Base-by-base conservation (phyloP, 2,113 vertebrate genomes). In the Mystacornis crossleyi region DNA sequence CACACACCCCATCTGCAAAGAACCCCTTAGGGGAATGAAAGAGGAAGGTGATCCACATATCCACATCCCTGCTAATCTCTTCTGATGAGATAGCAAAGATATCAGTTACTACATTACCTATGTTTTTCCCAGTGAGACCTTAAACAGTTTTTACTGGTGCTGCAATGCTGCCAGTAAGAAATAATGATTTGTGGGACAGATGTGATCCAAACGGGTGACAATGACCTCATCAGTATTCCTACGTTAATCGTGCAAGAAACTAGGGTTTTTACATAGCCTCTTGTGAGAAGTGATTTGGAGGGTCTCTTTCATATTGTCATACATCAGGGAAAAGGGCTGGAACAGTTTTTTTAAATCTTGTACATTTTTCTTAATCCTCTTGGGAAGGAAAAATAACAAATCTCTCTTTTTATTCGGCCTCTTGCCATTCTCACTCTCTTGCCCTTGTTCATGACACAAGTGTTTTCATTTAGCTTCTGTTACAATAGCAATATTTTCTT, bases 391-490 rank as follows among this genome's bases (percentile, higher is more conserved):
- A 72, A 77, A 78, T 93, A 92, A 80, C 82, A 94, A 81, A 93
- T 95, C 64, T 94, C 71, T 64, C 26, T 83, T 69, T 89, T 93
- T 78, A 43, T 75, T 90, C 93, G 90, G 60, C 93, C 21, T 86
- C 90, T 94, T 90, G 71, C 75, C 36, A 42, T 60, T 71, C 47
- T 36, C 51, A 54, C 54, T 61, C 54, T 78, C 54, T 54, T 93
- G 90, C 81, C 85, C 80, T 83, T 45, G 64, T 67, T 90, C 88
- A 12, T 74, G 53, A 67, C 86, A 64, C 18, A 55, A 92, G 75
- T 40, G 45, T 84, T 96, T 88, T 93, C 92, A 92, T 90, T 94
- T 83, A 89, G 79, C 64, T 93, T 88, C 64, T 86, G 48, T 94
- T 90, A 91, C 85, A 95, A 86, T 74, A 78, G 82, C 67, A 80